Percentiles rank a stretch among this genome's conserved stretches.
These are phyloP conservation scores for Trichomalopsis sarcophagae DNA, from an alignment of 1,140 invertebrate genomes.

Conservation along the genomic window DNA sequence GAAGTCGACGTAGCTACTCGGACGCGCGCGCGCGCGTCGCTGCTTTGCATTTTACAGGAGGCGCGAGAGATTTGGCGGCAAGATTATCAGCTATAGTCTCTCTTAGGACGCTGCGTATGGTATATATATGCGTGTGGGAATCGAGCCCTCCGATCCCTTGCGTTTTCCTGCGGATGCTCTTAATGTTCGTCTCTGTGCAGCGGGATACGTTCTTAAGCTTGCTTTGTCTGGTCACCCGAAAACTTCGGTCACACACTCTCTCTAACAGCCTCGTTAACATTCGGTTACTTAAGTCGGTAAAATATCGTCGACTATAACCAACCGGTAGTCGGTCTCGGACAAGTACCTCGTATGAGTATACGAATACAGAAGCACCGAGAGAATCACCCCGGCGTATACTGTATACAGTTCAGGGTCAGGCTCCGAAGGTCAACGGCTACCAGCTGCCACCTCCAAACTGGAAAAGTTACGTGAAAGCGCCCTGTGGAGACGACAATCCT, in stretches of 20 bases:
- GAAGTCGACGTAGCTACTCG: neutral
- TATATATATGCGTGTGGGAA: neutral
- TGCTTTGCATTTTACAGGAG: neutral
- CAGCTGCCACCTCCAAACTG: neutral
- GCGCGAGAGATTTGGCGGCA: neutral
- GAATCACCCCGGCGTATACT: neutral
- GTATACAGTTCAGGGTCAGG: neutral
- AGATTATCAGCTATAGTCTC: neutral
- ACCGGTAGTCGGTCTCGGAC: neutral
- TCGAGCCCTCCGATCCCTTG: too few relatives aligned
- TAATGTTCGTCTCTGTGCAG: neutral
- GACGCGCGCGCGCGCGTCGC: too few relatives aligned
- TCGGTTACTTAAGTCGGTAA: neutral
- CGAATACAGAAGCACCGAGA: neutral
- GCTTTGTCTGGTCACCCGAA: neutral
- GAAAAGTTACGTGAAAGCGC: neutral
- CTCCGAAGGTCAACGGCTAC: slow-evolving; percentile 5
- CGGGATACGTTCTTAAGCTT: neutral
- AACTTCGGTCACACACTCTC: too few relatives aligned
- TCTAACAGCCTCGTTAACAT: neutral
- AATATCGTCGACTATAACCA: neutral
- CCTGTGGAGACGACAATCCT: too few relatives aligned
- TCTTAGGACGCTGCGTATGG: neutral
- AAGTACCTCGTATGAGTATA: neutral
- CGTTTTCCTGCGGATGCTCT: too few relatives aligned